phyloP scores from a whole-genome alignment of 2,797 vertebrate genomes.

The Pantherophis alleghaniensis region DNA sequence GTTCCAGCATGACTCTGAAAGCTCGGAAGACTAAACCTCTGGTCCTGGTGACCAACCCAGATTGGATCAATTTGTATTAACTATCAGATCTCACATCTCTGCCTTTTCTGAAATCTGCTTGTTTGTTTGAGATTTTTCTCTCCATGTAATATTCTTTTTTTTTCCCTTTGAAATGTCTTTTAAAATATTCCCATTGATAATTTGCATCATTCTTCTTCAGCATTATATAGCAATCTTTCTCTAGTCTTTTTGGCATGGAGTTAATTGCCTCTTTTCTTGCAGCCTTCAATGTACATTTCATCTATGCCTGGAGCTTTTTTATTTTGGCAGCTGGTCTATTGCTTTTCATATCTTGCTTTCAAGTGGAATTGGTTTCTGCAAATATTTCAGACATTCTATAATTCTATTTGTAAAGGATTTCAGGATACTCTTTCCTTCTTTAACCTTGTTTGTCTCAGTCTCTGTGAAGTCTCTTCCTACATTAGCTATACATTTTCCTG shows the following conservation, averaged over 20 bases:
- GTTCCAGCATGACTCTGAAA: not conserved
- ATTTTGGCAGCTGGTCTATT: not conserved
- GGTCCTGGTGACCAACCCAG: not conserved
- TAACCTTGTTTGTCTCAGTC: not conserved
- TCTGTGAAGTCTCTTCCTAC: not conserved
- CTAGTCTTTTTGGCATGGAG: not conserved
- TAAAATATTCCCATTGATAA: not conserved
- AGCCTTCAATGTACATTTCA: not conserved
- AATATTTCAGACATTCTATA: not conserved
- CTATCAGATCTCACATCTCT: not conserved
- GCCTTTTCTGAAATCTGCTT: not conserved
- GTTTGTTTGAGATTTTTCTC: not conserved
- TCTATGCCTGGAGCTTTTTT: not conserved
- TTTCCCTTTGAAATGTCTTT: not conserved
- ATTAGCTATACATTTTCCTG: not conserved
- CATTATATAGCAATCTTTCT: conserved; percentile 11
- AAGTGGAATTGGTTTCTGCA: not conserved
- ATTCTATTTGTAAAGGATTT: not conserved
- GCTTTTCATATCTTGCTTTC: conserved; percentile 24
- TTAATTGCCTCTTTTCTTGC: not conserved
- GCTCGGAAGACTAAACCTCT: not conserved
- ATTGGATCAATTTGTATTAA: not conserved
- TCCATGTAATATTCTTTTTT: not conserved
- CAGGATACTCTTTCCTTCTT: not conserved
- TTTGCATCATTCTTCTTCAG: conserved; percentile 29